phyloP scores from a whole-genome alignment of 1,140 invertebrate genomes.

The Philotrypesis tridentata region DNA sequence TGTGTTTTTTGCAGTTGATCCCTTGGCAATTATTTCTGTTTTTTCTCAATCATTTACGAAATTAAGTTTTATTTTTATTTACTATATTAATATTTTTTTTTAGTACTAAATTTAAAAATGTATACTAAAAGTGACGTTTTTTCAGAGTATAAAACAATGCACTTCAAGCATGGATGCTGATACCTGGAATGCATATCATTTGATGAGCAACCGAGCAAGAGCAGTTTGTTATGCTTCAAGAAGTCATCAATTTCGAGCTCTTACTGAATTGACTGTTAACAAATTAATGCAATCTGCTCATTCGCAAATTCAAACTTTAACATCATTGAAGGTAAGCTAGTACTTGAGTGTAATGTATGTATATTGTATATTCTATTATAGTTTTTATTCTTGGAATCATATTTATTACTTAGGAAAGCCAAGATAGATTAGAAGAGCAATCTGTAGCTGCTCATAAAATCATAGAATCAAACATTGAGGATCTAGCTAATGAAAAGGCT shows the following conservation, averaged over 20 bases:
- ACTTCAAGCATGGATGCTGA: slow-evolving; percentile 80
- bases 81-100: background rate
- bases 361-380: background rate
- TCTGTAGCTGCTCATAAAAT: slow-evolving; percentile 73
- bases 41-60: slow-evolving; percentile 1
- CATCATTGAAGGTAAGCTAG: slow-evolving; percentile 64
- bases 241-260: slow-evolving; percentile 79
- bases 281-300: slow-evolving; percentile 76
- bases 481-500: slow-evolving; percentile 77
- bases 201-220: slow-evolving; percentile 80
- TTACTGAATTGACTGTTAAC: slow-evolving; percentile 81
- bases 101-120: slow-evolving; percentile 21
- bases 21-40: background rate
- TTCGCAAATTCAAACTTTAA: slow-evolving; percentile 66
- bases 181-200: slow-evolving; percentile 83
- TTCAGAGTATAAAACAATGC: slow-evolving; percentile 77
- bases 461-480: slow-evolving; percentile 75
- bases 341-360: background rate
- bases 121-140: slow-evolving; percentile 40
- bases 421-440: slow-evolving; percentile 74
- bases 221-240: slow-evolving; percentile 81
- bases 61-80: slow-evolving; percentile 19
- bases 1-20: background rate
- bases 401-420: slow-evolving; percentile 69
- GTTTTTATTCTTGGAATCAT: background rate